phyloP scores from a whole-genome alignment of 2,113 vertebrate species.

The Psittacara wagleri region DNA sequence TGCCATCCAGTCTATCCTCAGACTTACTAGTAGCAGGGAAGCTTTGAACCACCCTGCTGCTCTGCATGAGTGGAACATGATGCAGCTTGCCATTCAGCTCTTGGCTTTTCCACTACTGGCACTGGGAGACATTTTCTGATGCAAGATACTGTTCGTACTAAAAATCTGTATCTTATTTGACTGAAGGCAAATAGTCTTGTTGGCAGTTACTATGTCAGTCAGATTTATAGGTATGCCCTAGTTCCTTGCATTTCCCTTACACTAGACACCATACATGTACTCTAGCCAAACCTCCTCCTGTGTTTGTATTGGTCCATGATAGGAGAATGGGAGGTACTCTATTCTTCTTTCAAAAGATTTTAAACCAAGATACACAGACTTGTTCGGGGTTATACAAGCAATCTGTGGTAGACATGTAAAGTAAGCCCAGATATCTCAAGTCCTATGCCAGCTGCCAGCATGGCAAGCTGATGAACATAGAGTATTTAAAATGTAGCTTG shows the following conservation, averaged over 20 bases:
- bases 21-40: neutral
- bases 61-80: neutral
- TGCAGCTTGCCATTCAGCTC: neutral
- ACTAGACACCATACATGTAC: fast-evolving
- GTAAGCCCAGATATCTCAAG: neutral
- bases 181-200: neutral
- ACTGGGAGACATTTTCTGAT: neutral
- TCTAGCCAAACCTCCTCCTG: neutral
- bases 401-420: neutral
- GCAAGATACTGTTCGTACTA: neutral
- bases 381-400: neutral
- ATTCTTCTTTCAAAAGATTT: neutral
- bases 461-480: neutral
- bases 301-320: neutral
- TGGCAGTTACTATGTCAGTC: neutral
- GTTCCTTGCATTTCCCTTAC: neutral
- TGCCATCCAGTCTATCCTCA: neutral
- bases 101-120: neutral
- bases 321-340: neutral
- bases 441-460: neutral
- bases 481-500: neutral
- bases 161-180: neutral
- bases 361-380: neutral
- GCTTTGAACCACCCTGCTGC: neutral
- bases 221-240: neutral